phyloP scores from a whole-genome alignment of 2,113 vertebrate genomes.

The Amphiprion percula region DNA sequence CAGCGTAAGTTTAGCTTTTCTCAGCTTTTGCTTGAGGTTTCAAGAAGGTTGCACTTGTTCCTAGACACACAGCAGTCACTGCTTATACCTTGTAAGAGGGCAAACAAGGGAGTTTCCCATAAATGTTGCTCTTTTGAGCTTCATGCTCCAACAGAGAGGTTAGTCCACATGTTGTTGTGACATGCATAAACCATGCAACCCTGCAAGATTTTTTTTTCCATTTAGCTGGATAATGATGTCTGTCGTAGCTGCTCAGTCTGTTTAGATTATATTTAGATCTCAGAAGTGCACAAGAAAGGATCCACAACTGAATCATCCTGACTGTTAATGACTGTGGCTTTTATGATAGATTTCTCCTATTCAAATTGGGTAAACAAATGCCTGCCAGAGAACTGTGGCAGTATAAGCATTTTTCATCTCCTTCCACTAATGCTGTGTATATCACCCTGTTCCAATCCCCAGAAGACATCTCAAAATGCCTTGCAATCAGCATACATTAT shows the following conservation, averaged over 20 bases:
- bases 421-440: constrained; percentile 77
- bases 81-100: too few species aligned
- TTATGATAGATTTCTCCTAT: constrained; percentile 72
- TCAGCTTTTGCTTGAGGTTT: too few species aligned
- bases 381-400: constrained; percentile 61
- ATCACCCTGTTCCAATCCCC: constrained; percentile 54
- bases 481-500: constrained; percentile 68
- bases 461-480: constrained; percentile 63
- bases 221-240: constrained; percentile 1
- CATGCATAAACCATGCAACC: too few species aligned
- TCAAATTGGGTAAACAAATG: constrained; percentile 77
- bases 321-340: constrained; percentile 61
- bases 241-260: constrained; percentile 11
- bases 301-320: constrained; percentile 51
- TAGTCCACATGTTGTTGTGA: too few species aligned
- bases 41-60: too few species aligned
- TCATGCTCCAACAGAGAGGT: too few species aligned
- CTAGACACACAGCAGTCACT: too few species aligned
- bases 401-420: constrained; percentile 73
- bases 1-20: too few species aligned
- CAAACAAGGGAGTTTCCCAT: too few species aligned
- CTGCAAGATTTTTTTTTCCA: constrained; percentile 1
- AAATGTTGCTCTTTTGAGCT: too few species aligned
- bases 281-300: constrained; percentile 40
- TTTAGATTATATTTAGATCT: constrained; percentile 28